These are phyloP conservation scores for Scrobipalpa atriplicella DNA, from an alignment of 2,888 invertebrate species.

Conservation along the genomic window DNA sequence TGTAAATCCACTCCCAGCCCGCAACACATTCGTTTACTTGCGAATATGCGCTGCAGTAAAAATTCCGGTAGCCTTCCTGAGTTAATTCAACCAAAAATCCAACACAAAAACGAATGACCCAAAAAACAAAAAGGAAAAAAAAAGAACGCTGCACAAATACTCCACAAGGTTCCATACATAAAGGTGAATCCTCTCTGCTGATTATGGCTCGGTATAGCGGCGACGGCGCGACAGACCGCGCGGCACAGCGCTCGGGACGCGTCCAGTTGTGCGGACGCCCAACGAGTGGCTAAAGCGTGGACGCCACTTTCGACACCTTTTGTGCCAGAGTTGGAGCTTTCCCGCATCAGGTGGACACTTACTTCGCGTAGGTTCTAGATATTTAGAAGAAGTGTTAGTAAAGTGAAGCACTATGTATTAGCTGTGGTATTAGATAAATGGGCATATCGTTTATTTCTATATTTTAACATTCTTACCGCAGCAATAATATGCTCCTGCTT, in stretches of 20 bases:
- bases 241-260: slow-evolving; percentile 90
- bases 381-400: slow-evolving; percentile 58
- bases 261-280: slow-evolving; percentile 92
- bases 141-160: slow-evolving; percentile 30
- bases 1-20: no score
- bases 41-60: no score
- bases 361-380: slow-evolving; percentile 93
- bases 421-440: no score
- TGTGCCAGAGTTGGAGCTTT: slow-evolving; percentile 84
- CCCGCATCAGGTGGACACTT: slow-evolving; percentile 89
- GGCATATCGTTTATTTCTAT: no score
- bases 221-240: slow-evolving; percentile 86
- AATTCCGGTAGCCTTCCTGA: background rate
- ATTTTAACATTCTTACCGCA: no score
- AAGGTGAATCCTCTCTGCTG: slow-evolving; percentile 90
- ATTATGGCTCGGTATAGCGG: slow-evolving; percentile 86
- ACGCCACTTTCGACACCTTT: slow-evolving; percentile 80
- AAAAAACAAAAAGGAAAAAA: slow-evolving; percentile 32
- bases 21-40: no score
- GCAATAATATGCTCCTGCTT: slow-evolving; percentile 95
- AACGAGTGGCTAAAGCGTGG: slow-evolving; percentile 91
- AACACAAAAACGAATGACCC: slow-evolving; percentile 8
- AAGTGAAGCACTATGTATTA: no score
- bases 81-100: slow-evolving; percentile 18
- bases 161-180: slow-evolving; percentile 78